A percentile compares a stretch with the other conserved stretches of the same genome.
phyloP scores from a whole-genome alignment of 2,113 vertebrate species.

The Siphamia tubifer region DNA sequence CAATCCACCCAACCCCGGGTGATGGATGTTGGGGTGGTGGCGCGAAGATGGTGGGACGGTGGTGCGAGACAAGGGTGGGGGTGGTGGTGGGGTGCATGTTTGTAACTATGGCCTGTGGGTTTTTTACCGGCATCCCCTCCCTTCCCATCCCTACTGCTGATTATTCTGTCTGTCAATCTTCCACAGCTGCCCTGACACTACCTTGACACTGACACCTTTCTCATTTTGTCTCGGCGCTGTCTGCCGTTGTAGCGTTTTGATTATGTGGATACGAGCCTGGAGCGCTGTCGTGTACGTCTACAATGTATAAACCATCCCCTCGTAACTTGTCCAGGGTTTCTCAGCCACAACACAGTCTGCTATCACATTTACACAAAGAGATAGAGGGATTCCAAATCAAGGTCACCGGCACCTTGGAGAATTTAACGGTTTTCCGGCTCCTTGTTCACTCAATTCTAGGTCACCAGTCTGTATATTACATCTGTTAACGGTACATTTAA shows the following conservation, averaged over 20 bases:
- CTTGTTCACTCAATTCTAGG: slow-evolving; percentile 57
- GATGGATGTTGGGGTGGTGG: slow-evolving; percentile 60
- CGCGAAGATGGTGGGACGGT: slow-evolving; percentile 13
- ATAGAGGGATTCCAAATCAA: slow-evolving; percentile 61
- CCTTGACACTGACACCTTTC: slow-evolving; percentile 64
- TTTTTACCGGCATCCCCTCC: slow-evolving; percentile 2
- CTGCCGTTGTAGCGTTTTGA: slow-evolving; percentile 31
- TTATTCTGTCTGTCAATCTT: slow-evolving; percentile 52
- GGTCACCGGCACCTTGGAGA: slow-evolving; percentile 70
- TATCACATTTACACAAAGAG: slow-evolving; percentile 25
- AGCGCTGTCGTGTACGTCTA: not conserved
- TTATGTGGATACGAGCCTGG: slow-evolving; percentile 22
- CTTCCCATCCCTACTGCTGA: slow-evolving; percentile 15
- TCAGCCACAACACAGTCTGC: not conserved
- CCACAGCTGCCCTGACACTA: slow-evolving; percentile 24
- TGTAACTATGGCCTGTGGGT: slow-evolving; percentile 39
- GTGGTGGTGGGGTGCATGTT: slow-evolving; percentile 29
- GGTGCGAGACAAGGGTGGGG: slow-evolving; percentile 14
- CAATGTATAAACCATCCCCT: slow-evolving; percentile 4
- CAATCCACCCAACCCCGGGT: slow-evolving; percentile 54
- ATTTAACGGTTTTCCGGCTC: slow-evolving; percentile 49
- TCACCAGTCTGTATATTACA: slow-evolving; percentile 41
- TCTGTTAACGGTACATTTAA: slow-evolving; percentile 45
- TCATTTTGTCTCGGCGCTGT: slow-evolving; percentile 28
- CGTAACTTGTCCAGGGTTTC: slow-evolving; percentile 4